phyloP scores from a whole-genome alignment of 2,888 invertebrate genomes.

The Stegana nigrithorax region DNA sequence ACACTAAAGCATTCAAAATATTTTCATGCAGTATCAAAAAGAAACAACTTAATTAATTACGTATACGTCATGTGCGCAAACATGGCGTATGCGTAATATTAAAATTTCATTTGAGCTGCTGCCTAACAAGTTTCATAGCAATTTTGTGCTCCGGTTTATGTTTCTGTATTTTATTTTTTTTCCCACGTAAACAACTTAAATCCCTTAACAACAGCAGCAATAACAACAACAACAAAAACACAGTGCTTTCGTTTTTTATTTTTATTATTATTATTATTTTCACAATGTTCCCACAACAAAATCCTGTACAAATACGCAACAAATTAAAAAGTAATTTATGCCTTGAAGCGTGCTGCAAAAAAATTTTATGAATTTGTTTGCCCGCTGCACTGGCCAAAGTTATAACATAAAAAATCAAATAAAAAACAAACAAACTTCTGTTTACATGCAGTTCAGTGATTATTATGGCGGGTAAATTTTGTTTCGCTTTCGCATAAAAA shows the following conservation, averaged over 20 bases:
- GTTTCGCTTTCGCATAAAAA: too few relatives aligned
- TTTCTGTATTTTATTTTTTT: not conserved
- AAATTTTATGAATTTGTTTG: conserved; percentile 1
- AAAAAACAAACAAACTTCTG: too few relatives aligned
- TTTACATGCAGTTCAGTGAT: too few relatives aligned
- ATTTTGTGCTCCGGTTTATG: not conserved
- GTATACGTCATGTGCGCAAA: too few relatives aligned
- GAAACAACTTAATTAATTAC: too few relatives aligned
- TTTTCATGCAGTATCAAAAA: too few relatives aligned
- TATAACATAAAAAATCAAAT: too few relatives aligned
- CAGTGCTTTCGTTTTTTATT: not conserved
- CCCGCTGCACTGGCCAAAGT: not conserved
- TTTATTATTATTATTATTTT: too few relatives aligned
- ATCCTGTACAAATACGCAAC: conserved; percentile 28
- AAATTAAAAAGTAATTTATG: conserved; percentile 34
- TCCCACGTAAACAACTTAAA: not conserved
- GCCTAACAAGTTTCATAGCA: not conserved
- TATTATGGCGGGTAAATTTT: too few relatives aligned
- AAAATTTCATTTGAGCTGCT: not conserved
- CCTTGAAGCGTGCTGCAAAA: conserved; percentile 17
- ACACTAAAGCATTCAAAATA: too few relatives aligned
- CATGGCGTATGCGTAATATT: too few relatives aligned
- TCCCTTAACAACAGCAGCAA: not conserved
- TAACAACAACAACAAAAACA: conserved; percentile 17
- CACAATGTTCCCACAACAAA: not conserved